phyloP scores from a whole-genome alignment of 2,797 vertebrate species.

The Parauchenoglanis punctatus region DNA sequence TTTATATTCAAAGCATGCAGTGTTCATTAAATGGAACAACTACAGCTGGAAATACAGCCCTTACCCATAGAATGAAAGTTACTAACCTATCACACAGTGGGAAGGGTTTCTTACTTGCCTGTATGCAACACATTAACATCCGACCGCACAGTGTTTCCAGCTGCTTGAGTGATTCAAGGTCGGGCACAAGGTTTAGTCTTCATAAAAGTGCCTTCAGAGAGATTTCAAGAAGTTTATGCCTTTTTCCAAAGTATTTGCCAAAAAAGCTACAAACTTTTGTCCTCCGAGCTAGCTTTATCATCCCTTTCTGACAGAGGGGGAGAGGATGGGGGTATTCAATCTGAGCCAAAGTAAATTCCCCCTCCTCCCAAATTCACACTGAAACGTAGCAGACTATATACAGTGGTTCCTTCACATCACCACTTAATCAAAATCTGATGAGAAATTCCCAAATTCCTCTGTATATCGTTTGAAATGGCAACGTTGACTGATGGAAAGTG shows the following conservation, averaged over 20 bases:
- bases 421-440: slow-evolving; percentile 8
- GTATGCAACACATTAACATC: slow-evolving; percentile 67
- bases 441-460: slow-evolving; percentile 11
- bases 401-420: slow-evolving; percentile 14
- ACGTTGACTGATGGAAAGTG: slow-evolving; percentile 8
- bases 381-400: slow-evolving; percentile 31
- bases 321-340: slow-evolving; percentile 50
- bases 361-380: slow-evolving; percentile 34
- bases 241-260: slow-evolving; percentile 66
- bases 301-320: slow-evolving; percentile 58
- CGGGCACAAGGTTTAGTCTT: slow-evolving; percentile 62
- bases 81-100: slow-evolving; percentile 67
- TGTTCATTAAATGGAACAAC: slow-evolving; percentile 45
- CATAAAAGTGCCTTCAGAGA: slow-evolving; percentile 64
- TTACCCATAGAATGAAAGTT: slow-evolving; percentile 66
- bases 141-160: slow-evolving; percentile 66
- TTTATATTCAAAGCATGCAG: slow-evolving; percentile 2
- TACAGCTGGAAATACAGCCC: slow-evolving; percentile 66
- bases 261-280: slow-evolving; percentile 66
- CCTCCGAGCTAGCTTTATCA: slow-evolving; percentile 60
- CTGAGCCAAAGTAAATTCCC: slow-evolving; percentile 58
- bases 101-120: slow-evolving; percentile 56
- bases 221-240: slow-evolving; percentile 58
- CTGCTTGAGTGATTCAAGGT: slow-evolving; percentile 64
- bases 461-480: slow-evolving; percentile 1